Evolutionary conservation across 2,113 vertebrate species (phyloP), one percentile per base, ranked within the genome.

Genomic region (Narcine bancroftii): DNA sequence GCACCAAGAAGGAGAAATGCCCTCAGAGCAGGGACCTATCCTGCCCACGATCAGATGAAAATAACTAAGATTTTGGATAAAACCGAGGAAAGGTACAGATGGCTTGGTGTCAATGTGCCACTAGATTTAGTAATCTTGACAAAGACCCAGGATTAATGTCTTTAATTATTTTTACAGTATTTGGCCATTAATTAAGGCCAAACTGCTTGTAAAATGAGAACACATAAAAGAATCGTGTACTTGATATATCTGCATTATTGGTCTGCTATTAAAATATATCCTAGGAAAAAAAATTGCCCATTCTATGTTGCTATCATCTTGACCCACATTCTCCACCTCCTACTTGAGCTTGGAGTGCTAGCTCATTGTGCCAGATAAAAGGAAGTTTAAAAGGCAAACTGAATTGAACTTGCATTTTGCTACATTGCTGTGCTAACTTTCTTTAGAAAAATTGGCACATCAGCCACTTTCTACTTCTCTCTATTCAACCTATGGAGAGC

Each of bases 301-400:
- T 60, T 85, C 29, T 15, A 56, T 56, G 50, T 5, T 85, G 36
- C 29, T 13, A n/a, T 60, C 26, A 47, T 9, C 11, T 10, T 10
- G 45, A 81, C 42, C 45, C 33, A 13, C 6, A 29, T 6, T 36
- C 33, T n/a, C 10, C 29, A 83, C 17, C 29, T 85, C 81, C 29
- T 17, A 11, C 6, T 6, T 26, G 3, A 81, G 2, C 24, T 33
- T 81, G 9, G 26, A 81, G 26, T 10, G 77, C 47, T 10, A 36
- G 15, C 56, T 56, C 13, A 7, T 7, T 7, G 15, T 36, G 0
- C 53, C 7, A 26, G 33, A 85, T 33, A 7, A 56, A 81, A 53
- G 77, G 77, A 81, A 75, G 77, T 29, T 81, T 81, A 81, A 53
- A 81, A 85, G 17, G 29, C 79, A 83, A 83, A 69, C 29, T 5